phyloP scores from a whole-genome alignment of 2,797 vertebrate species.

The Hemibagrus guttatus region DNA sequence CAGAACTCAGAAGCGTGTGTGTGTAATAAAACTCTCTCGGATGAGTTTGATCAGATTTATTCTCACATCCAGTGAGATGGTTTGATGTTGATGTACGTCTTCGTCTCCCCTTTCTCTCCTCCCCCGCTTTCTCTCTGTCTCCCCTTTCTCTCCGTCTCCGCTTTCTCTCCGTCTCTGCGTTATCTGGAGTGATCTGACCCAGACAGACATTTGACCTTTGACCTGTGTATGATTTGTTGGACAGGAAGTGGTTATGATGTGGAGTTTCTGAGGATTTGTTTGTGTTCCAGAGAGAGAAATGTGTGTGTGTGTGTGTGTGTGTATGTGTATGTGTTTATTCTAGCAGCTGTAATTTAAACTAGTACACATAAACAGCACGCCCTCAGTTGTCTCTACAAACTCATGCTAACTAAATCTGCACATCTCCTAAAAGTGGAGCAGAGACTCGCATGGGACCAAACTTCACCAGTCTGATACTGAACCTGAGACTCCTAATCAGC shows the following conservation, averaged over 20 bases:
- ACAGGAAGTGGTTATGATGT: conserved; percentile 43
- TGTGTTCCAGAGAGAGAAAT: conserved; percentile 30
- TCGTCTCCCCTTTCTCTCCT: neutral
- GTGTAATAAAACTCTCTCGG: neutral
- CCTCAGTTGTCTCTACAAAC: neutral
- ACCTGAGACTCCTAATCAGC: neutral
- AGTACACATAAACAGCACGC: neutral
- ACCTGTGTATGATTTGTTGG: conserved; percentile 20
- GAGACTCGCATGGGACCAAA: neutral
- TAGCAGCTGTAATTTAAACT: neutral
- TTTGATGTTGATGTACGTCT: neutral
- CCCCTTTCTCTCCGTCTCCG: neutral
- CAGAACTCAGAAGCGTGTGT: neutral
- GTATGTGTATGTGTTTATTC: neutral
- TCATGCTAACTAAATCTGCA: neutral
- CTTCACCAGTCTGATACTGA: neutral
- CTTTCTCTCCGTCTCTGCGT: neutral
- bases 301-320: conserved; percentile 4
- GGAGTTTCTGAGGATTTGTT: conserved; percentile 27
- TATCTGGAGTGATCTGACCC: conserved; percentile 10
- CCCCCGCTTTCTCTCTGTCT: too few species aligned
- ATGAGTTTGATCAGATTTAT: neutral
- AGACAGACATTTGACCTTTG: conserved; percentile 31
- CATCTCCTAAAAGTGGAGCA: neutral
- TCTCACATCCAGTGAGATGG: neutral